Conservation (phyloP, 37 sponge, comb jelly and placozoan genomes). For the Ianthella basta region DNA sequence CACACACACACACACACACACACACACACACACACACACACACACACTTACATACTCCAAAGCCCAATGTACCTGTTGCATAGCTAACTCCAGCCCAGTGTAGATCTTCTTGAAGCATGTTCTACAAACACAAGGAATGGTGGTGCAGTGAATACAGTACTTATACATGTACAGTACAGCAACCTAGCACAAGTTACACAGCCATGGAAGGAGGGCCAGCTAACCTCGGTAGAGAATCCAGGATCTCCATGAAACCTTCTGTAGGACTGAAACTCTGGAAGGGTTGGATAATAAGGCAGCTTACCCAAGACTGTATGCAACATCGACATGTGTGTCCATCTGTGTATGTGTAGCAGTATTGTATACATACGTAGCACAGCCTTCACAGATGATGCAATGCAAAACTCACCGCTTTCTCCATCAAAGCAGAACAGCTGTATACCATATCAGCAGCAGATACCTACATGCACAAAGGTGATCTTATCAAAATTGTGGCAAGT, state of each 20-base stretch:
- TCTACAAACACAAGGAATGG: conserved; percentile 22
- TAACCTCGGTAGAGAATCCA: conserved; percentile 75
- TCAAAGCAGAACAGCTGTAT: conserved; percentile 48
- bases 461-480: conserved; percentile 34
- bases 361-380: neutral
- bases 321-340: too few species aligned
- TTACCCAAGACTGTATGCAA: neutral
- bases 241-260: conserved; percentile 59
- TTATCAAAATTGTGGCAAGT: too few species aligned
- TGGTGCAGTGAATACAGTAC: neutral
- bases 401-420: conserved; percentile 64
- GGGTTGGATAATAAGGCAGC: neutral
- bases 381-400: neutral
- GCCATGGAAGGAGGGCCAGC: neutral
- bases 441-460: conserved; percentile 81
- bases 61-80: conserved; percentile 82
- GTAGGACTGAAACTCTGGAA: neutral
- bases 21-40: neutral
- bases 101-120: conserved; percentile 40
- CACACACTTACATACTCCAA: too few species aligned
- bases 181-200: neutral
- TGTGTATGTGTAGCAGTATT: too few species aligned
- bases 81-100: conserved; percentile 67
- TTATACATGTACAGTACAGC: neutral
- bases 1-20: neutral